Evolutionary conservation across 1,140 invertebrate species (phyloP).

Genomic region (Brachionus paranguensis): DNA sequence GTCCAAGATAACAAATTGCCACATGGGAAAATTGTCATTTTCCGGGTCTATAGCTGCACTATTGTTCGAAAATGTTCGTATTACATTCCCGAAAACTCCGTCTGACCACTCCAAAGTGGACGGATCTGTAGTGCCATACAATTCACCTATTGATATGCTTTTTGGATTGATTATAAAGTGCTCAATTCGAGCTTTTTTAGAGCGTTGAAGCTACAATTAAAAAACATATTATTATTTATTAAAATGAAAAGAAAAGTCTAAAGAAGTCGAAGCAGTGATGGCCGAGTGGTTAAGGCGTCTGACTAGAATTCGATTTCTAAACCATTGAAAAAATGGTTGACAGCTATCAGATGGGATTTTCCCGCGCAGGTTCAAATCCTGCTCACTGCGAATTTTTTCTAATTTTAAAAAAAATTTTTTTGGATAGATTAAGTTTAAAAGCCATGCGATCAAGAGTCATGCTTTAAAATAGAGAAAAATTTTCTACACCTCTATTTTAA

Average conservation of each 20-base stretch:
- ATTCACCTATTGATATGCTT: conserved; percentile 68
- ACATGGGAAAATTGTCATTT: conserved; percentile 43
- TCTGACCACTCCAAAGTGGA: conserved; percentile 76
- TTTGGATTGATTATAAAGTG: conserved; percentile 67
- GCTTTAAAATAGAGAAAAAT: not conserved
- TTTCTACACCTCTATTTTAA: conserved; percentile 18
- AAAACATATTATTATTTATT: not conserved
- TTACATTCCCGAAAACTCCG: conserved; percentile 62
- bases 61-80: not conserved
- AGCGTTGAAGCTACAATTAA: not conserved
- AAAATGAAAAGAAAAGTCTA: not conserved
- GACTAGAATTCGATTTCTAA: not conserved
- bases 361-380: not conserved
- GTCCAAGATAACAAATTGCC: conserved; percentile 81
- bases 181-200: conserved; percentile 21
- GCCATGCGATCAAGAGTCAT: not conserved
- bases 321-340: not conserved
- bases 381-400: not conserved
- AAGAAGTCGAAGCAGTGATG: not conserved
- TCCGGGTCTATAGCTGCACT: not conserved
- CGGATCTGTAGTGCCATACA: conserved; percentile 79
- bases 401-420: not conserved
- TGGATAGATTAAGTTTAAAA: not conserved
- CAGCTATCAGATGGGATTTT: not conserved
- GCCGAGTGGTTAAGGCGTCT: not conserved